phyloP scores from a whole-genome alignment of 2,888 invertebrate genomes.

The Cheilosia vernalis region DNA sequence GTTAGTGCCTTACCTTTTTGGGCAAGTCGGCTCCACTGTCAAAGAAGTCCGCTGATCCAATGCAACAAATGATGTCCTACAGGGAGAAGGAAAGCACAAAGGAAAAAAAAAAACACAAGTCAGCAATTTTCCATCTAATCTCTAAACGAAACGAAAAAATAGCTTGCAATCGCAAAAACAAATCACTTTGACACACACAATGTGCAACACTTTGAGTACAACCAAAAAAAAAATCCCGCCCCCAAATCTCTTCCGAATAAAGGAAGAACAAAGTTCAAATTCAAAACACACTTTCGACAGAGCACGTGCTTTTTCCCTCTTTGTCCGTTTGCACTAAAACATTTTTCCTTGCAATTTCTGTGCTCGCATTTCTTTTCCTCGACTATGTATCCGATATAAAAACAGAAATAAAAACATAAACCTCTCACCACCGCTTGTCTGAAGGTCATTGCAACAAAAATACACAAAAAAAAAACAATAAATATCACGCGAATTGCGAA shows the following conservation, averaged over 20 bases:
- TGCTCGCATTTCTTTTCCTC: constrained; percentile 30
- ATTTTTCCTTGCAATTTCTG: constrained; percentile 24
- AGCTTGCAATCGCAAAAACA: neutral
- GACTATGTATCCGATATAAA: constrained; percentile 9
- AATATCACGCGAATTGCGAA: constrained; percentile 44
- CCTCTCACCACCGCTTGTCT: constrained; percentile 50
- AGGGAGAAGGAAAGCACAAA: constrained; percentile 25
- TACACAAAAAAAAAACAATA: constrained; percentile 20
- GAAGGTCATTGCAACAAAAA: constrained; percentile 63
- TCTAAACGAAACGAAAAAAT: constrained; percentile 1
- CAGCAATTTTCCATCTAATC: neutral
- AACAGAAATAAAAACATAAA: constrained; percentile 18
- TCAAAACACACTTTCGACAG: constrained; percentile 59
- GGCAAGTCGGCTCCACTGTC: constrained; percentile 83
- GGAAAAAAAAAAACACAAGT: constrained; percentile 31
- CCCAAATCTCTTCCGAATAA: neutral
- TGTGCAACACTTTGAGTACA: constrained; percentile 17
- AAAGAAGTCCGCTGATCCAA: constrained; percentile 83
- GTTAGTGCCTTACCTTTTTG: constrained; percentile 80
- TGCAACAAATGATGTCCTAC: constrained; percentile 83
- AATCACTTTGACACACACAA: constrained; percentile 1
- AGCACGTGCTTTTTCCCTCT: constrained; percentile 75
- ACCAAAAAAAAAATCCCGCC: neutral
- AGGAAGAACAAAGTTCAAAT: constrained; percentile 18
- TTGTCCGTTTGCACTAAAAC: constrained; percentile 47